Percentiles rank a stretch among this genome's conserved stretches.
These are phyloP conservation scores for Oceanodroma tethys DNA, from an alignment of 2,113 vertebrate species.

Conservation along the genomic window DNA sequence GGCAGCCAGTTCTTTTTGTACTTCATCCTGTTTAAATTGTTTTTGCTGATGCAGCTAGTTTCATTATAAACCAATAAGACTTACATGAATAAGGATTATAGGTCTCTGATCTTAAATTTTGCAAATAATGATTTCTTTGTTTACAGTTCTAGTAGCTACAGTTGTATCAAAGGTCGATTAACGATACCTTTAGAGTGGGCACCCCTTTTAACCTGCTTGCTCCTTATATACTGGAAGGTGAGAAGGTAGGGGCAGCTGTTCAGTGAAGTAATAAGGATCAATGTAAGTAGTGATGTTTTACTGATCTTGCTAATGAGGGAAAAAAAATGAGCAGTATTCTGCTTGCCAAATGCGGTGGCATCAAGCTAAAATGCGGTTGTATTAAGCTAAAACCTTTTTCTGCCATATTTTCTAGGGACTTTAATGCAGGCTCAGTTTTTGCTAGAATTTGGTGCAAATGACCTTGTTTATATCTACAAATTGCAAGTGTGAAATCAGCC, in stretches of 20 bases:
- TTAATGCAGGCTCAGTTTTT: background rate
- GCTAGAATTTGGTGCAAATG: background rate
- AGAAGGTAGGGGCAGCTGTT: background rate
- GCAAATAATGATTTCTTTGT: background rate
- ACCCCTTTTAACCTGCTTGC: background rate
- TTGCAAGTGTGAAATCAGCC: background rate
- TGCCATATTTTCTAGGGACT: background rate
- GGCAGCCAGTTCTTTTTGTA: background rate
- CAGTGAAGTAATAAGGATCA: background rate
- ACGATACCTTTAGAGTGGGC: background rate
- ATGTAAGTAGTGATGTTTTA: background rate
- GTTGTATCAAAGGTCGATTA: background rate
- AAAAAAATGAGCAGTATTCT: background rate
- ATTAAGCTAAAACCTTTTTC: background rate
- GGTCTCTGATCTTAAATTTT: conserved; percentile 17
- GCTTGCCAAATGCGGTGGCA: background rate
- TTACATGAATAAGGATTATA: background rate
- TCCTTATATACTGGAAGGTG: background rate
- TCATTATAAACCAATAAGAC: background rate
- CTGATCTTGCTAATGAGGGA: background rate
- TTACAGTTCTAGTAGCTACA: background rate
- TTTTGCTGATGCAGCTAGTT: conserved; percentile 28
- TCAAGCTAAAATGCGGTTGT: background rate
- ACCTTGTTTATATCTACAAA: background rate
- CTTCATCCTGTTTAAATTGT: background rate